These are phyloP conservation scores for Diorhabda carinulata DNA, from an alignment of 1,140 invertebrate species.

Conservation along the genomic window DNA sequence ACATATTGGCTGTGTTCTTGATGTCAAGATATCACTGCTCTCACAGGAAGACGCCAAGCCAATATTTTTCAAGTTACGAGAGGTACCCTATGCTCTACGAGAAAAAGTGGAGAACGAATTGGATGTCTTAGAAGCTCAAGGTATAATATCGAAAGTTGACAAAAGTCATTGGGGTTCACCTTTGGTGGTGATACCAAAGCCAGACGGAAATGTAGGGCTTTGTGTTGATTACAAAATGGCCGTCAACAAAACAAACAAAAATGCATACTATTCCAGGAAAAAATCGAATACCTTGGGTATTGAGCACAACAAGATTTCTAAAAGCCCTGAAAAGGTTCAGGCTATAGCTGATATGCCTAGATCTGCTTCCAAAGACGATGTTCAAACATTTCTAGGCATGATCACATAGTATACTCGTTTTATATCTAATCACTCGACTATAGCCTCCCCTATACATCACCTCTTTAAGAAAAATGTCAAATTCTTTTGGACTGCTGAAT, in stretches of 20 bases:
- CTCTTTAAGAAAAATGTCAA: neutral
- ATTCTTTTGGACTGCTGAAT: too few relatives aligned
- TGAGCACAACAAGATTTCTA: neutral
- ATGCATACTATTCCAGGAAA: slow-evolving; percentile 3
- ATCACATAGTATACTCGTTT: slow-evolving; percentile 42
- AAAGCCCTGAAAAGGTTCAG: slow-evolving; percentile 28
- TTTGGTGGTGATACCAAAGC: slow-evolving; percentile 45
- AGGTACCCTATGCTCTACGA: too few relatives aligned
- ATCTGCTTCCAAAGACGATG: slow-evolving; percentile 27
- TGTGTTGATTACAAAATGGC: slow-evolving; percentile 47
- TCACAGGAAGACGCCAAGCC: too few relatives aligned
- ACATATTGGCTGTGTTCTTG: too few relatives aligned
- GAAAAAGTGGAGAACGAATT: too few relatives aligned
- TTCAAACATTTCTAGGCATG: slow-evolving; percentile 41
- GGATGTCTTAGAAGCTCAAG: too few relatives aligned
- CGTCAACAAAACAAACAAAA: slow-evolving; percentile 26
- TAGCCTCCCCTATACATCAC: slow-evolving; percentile 22
- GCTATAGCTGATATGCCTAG: slow-evolving; percentile 31
- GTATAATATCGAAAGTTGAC: too few relatives aligned
- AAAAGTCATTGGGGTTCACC: slow-evolving; percentile 48
- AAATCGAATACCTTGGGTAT: too few relatives aligned
- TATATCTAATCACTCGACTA: slow-evolving; percentile 35
- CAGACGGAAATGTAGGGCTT: slow-evolving; percentile 43
- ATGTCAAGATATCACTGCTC: too few relatives aligned
- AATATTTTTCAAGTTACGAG: too few relatives aligned